Base-by-base conservation (phyloP, 2,113 vertebrate species). In the Hyperopisus bebe region DNA sequence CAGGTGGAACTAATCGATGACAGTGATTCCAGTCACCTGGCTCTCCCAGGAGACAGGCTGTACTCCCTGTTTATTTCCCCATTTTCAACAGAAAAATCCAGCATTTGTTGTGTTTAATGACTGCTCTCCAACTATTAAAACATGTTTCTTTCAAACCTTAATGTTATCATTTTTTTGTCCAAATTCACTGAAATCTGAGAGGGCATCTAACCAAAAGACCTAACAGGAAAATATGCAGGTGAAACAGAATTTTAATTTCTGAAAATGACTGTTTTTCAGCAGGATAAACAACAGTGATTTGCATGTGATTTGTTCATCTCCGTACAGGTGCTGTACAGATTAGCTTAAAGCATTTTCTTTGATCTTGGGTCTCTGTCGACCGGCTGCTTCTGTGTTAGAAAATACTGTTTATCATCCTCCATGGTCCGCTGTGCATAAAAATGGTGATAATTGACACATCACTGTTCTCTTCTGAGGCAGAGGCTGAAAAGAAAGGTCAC, bases 131-230 rank as follows among this genome's bases (percentile, higher is more conserved):
- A 19, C 42, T 84, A 47, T n/a, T 47, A 84, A 21, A 84, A 84
- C 44, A 84, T 83, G 80, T 47, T 84, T 24, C 44, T 84, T 84
- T 84, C 21, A 84, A 84, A n/a, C 19, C 10, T 47, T 47, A 84
- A 21, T 47, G 44, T 84, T 15, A 27, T 84, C 0, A 46, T 84
- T 84, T 84, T 83, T 84, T 47, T 24, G 19, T 6, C 46, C 3
- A 84, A 84, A 84, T 84, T 39, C 44, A 47, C 82, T 84, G 44
- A 84, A 84, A 47, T 84, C 7, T 55, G 85, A 53, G 85, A 87
- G 47, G 19, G 8, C 21, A 46, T n/a, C 44, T 84, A 47, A 47
- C 85, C 5, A 47, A 84, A 84, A 47, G 19, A 84, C 39, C 82
- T 13, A 31, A 84, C 44, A 84, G 82, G 82, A 84, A 84, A 84